Percentiles rank a stretch among this genome's conserved stretches.
Evolutionary conservation across 2,888 invertebrate genomes (phyloP).

Genomic region (Spilosoma lubricipeda): DNA sequence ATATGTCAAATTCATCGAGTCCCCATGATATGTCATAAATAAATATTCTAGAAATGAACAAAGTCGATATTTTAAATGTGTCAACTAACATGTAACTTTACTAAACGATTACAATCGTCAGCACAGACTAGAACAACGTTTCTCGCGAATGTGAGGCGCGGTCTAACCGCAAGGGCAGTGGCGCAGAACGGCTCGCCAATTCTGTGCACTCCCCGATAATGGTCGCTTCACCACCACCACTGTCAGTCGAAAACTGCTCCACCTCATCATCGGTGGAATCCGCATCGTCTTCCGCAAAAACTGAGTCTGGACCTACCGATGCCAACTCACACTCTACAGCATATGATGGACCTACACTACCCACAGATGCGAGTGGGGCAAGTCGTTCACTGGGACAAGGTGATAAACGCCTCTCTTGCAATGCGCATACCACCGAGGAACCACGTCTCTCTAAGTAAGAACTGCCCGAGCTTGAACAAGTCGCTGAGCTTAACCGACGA

Average conservation of each 20-base stretch:
- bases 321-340: conserved; percentile 90
- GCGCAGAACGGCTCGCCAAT: conserved; percentile 73
- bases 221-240: conserved; percentile 87
- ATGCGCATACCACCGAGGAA: conserved; percentile 91
- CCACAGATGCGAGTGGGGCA: conserved; percentile 93
- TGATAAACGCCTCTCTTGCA: conserved; percentile 93
- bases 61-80: conserved; percentile 77
- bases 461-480: conserved; percentile 94
- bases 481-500: conserved; percentile 92
- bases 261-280: conserved; percentile 94
- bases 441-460: conserved; percentile 93
- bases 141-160: conserved; percentile 90
- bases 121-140: conserved; percentile 90
- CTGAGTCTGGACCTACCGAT: conserved; percentile 92
- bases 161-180: conserved; percentile 70
- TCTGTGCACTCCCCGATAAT: conserved; percentile 75
- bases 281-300: conserved; percentile 90
- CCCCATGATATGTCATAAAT: conserved; percentile 72
- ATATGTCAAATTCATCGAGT: conserved; percentile 70
- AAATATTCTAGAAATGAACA: conserved; percentile 46
- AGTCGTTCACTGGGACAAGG: conserved; percentile 89
- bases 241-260: conserved; percentile 94
- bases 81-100: conserved; percentile 70
- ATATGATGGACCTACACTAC: conserved; percentile 90
- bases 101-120: conserved; percentile 53